Base-by-base conservation (phyloP, 1,140 invertebrate genomes). In the Cydia amplana region DNA sequence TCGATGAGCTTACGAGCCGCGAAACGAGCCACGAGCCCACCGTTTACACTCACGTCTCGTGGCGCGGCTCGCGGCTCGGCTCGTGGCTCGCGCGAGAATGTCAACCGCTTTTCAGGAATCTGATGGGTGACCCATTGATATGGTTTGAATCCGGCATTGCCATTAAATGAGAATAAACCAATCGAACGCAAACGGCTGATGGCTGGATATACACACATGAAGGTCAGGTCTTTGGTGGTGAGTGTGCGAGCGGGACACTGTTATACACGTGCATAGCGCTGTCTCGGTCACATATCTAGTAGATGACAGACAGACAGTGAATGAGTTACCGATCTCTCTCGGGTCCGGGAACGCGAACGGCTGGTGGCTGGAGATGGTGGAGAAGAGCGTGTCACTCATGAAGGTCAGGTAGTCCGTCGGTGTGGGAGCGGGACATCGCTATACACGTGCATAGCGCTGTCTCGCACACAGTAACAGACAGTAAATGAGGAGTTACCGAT, bases 271-370 rank as follows among this genome's bases (percentile, higher is more conserved):
- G 32, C 32, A 36, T 36, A 36, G 32, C 32, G 32, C 32, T 36
- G 32, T 36, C 32, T 36, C 32, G 32, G n/a, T n/a, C 77, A 75
- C 5, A 7, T 6, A 6, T n/a, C n/a, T 6, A 36, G 4, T 7
- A 36, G n/a, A n/a, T n/a, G n/a, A 77, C 70, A 75, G 75, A 36
- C 32, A 6, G 32, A 36, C 4, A 77, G 23, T 83, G 85, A 78
- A 73, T 36, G 14, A 78, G 72, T 94, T 94, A 99, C 98, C 96
- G 82, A 99, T 98, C 95, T 99, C 98, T 93, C 97, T 95, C 40
- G 98, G 96, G 94, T 99, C 98, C 7, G 99, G 99, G 94, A 99
- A 99, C 76, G 97, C 96, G 93, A 99, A 98, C 18, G 98, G 97
- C 90, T 98, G 97, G 93, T 97, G 97, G 65, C 94, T 95, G 83